Evolutionary conservation across 2,113 vertebrate species (phyloP), one percentile per base, ranked within the genome.

Genomic region (Corythornis cristatus): DNA sequence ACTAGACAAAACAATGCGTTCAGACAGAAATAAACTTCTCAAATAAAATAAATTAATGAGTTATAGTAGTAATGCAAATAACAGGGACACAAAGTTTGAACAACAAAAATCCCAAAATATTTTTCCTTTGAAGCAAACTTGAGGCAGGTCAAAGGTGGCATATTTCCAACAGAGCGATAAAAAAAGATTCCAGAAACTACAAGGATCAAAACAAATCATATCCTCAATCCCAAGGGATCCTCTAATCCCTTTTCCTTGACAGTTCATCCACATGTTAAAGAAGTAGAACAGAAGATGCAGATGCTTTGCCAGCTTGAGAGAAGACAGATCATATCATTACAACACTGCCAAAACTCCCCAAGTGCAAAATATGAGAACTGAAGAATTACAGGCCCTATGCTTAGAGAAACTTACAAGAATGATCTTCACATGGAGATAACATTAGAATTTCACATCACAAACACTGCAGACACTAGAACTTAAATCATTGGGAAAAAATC

Each of bases 21-120:
- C 58, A 89, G 65, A 79, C 26, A 89, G 74, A 33, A 95, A 90
- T 29, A 94, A 92, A 75, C 22, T 82, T 23, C 54, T 51, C 51
- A 75, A 60, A n/a, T 75, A 65, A 88, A 90, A 73, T 23, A 58
- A 91, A 92, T 35, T 16, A 61, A 71, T 48, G 23, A 50, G 28
- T 60, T 82, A 93, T 29, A 70, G 35, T 42, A 82, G 54, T 19
- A 82, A 43, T 13, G 72, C 3, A 88, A n/a, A 48, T 83, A 71
- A 90, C 35, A 81, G 29, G n/a, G 14, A 51, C 9, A 61, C 19
- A 62, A 62, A 58, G 17, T 61, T 72, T 65, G 60, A 82, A 84
- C 21, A 88, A 88, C 3, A 78, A 31, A 71, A 75, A 37, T 18
- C 35, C 6, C 19, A 17, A 72, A 85, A 73, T 73, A 79, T 46